These are phyloP conservation scores for Sebastes oblongus DNA, from an alignment of 2,797 vertebrate species.

Conservation along the genomic window DNA sequence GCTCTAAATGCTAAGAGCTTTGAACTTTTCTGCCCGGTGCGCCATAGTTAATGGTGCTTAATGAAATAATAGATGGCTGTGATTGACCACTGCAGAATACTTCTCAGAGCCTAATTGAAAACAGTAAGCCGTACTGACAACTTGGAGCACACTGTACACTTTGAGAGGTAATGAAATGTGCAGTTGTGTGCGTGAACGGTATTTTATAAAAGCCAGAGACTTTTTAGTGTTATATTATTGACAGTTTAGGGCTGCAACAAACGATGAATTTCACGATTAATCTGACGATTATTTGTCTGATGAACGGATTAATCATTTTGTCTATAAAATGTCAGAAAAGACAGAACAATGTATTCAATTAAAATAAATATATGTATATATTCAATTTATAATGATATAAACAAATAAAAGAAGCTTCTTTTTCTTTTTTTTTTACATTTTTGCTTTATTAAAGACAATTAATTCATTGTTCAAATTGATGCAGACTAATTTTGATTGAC, in stretches of 20 bases:
- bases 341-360: too few relatives aligned
- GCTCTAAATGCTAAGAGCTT: constrained; percentile 69
- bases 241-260: not conserved
- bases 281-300: not conserved
- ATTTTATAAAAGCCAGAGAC: not conserved
- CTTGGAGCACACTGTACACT: not conserved
- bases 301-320: not conserved
- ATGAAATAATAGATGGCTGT: constrained; percentile 69
- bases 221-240: not conserved
- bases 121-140: constrained; percentile 12
- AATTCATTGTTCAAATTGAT: not conserved
- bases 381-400: too few relatives aligned
- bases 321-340: not conserved
- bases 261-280: not conserved
- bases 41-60: constrained; percentile 62
- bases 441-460: not conserved
- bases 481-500: not conserved
- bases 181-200: not conserved
- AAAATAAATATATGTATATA: not conserved
- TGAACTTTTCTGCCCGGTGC: constrained; percentile 58
- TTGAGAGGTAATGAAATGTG: constrained; percentile 2
- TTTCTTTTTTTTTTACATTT: too few relatives aligned
- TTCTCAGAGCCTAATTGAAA: constrained; percentile 43
- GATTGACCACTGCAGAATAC: constrained; percentile 51
- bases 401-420: not conserved